A percentile compares a stretch with the other conserved stretches of the same genome.
Conservation (phyloP, 2,888 invertebrate genomes). For the Mythimna ferrago region DNA sequence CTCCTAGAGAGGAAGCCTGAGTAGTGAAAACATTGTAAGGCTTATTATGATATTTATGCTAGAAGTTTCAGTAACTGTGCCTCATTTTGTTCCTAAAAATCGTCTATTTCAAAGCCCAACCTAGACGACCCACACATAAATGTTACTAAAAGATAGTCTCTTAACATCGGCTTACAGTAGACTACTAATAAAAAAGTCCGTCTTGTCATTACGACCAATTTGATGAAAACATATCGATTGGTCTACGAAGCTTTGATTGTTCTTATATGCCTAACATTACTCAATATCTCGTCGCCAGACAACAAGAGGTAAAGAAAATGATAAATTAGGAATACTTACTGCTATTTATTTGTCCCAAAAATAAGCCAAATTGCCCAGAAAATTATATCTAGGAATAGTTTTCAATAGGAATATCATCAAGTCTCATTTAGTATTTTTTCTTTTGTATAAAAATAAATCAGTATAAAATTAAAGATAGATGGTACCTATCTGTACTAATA, state of each 20-base stretch:
- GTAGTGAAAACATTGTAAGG: no score
- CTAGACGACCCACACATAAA: neutral
- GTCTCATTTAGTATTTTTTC: no score
- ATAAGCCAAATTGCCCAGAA: neutral
- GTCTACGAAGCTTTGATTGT: neutral
- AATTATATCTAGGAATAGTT: neutral
- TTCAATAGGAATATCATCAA: neutral
- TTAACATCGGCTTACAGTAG: neutral
- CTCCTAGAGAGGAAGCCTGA: no score
- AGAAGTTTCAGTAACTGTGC: no score
- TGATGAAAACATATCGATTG: conserved; percentile 14
- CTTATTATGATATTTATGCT: no score
- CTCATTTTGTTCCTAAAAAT: neutral
- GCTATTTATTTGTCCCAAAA: neutral
- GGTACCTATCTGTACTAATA: no score
- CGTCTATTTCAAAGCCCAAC: neutral
- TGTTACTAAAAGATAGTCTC: conserved; percentile 8
- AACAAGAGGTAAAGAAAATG: neutral
- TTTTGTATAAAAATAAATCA: neutral
- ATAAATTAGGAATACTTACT: neutral
- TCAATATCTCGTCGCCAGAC: neutral
- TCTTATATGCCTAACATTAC: neutral
- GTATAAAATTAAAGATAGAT: no score
- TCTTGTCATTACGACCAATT: conserved; percentile 14
- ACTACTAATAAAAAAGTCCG: conserved; percentile 28